phyloP scores from a whole-genome alignment of 2,113 vertebrate genomes.

The Lathamus discolor region DNA sequence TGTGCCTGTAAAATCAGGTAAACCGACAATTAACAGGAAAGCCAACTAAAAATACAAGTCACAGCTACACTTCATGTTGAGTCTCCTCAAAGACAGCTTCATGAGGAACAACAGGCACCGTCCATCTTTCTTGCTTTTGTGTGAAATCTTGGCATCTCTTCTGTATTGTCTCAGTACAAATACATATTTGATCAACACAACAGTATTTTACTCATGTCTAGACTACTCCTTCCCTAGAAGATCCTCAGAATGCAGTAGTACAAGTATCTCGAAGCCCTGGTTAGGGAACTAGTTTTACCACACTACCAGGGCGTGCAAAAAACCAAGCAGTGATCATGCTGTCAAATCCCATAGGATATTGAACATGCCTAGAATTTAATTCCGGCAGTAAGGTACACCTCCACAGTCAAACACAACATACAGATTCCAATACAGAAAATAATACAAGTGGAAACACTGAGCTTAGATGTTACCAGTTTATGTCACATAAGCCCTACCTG shows the following conservation, averaged over 20 bases:
- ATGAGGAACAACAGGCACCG: neutral
- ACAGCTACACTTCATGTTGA: neutral
- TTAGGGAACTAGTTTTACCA: neutral
- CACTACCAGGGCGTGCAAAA: neutral
- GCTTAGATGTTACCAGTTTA: neutral
- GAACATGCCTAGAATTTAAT: neutral
- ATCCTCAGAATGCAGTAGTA: neutral
- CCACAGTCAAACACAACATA: neutral
- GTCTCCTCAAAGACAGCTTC: neutral
- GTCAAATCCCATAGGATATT: neutral
- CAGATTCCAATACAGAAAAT: neutral
- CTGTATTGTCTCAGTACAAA: neutral
- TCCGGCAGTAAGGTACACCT: neutral
- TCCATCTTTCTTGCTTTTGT: neutral
- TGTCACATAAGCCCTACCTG: neutral
- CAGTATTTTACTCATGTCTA: neutral
- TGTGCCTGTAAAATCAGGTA: conserved; percentile 75
- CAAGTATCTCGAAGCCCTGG: neutral
- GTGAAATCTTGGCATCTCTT: neutral
- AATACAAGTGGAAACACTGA: neutral
- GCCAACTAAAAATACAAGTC: neutral
- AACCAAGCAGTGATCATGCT: neutral
- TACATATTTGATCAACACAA: neutral
- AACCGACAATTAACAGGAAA: neutral
- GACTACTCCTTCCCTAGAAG: neutral